These are phyloP conservation scores for Cecropterus lyciades DNA, from an alignment of 1,140 invertebrate genomes.

Conservation along the genomic window DNA sequence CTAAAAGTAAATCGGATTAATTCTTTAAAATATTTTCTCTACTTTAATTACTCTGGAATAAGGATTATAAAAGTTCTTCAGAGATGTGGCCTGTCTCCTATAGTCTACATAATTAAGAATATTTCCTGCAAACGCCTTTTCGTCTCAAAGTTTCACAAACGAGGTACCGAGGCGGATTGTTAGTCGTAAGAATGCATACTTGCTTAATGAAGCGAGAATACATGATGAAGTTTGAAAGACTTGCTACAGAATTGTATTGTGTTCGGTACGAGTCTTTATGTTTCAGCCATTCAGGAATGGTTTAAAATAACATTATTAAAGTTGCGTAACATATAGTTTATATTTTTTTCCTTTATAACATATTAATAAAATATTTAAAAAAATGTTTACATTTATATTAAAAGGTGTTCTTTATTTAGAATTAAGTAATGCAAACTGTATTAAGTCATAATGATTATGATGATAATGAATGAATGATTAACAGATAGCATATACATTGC, in stretches of 20 bases:
- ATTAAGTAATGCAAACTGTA: too few species aligned
- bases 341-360: too few species aligned
- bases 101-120: slow-evolving; percentile 32
- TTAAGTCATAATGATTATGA: too few species aligned
- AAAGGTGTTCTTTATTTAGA: too few species aligned
- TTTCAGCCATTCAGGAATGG: not conserved
- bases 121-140: slow-evolving; percentile 23
- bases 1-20: too few species aligned
- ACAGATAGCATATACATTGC: too few species aligned
- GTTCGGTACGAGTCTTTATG: not conserved
- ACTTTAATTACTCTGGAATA: not conserved
- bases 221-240: slow-evolving; percentile 21
- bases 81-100: slow-evolving; percentile 15
- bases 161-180: slow-evolving; percentile 21
- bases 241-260: not conserved
- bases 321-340: too few species aligned
- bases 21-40: too few species aligned
- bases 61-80: slow-evolving; percentile 3
- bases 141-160: slow-evolving; percentile 24
- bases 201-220: slow-evolving; percentile 32
- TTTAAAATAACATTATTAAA: not conserved
- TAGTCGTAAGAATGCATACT: slow-evolving; percentile 29
- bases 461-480: too few species aligned
- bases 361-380: too few species aligned
- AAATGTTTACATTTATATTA: too few species aligned